Conservation (phyloP, 2,113 vertebrate species). For the Todiramphus chloris region DNA sequence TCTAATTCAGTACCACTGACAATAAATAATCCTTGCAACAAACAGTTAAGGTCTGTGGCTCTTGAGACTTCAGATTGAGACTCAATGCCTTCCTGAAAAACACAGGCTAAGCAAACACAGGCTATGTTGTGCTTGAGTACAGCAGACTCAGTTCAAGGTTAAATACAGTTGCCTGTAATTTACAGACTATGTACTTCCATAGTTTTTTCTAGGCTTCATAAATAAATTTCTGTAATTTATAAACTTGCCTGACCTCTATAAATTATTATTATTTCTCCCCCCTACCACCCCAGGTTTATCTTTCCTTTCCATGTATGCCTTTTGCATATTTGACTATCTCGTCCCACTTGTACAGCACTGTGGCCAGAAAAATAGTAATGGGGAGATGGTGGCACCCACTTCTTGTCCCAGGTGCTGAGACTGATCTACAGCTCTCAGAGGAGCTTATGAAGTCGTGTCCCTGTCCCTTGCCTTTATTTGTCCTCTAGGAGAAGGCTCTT, state of each 20-base stretch:
- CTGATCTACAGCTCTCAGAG: neutral
- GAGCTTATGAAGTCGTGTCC: neutral
- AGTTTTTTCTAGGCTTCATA: neutral
- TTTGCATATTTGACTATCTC: neutral
- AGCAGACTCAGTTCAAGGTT: neutral
- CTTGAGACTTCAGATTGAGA: neutral
- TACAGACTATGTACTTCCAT: neutral
- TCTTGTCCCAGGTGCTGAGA: neutral
- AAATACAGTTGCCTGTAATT: neutral
- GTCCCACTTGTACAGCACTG: neutral
- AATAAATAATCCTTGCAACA: neutral
- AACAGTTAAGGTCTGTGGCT: neutral
- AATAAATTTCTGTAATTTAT: neutral
- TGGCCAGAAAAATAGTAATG: neutral
- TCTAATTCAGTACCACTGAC: neutral
- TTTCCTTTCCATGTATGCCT: neutral
- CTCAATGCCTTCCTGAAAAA: neutral
- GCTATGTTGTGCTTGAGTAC: neutral
- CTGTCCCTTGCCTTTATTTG: neutral
- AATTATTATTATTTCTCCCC: neutral
- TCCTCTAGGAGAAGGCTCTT: neutral
- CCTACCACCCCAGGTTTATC: neutral
- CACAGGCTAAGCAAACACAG: neutral
- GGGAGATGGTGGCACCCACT: neutral
- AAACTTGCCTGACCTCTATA: neutral